phyloP scores from a whole-genome alignment of 2,113 vertebrate genomes.

The Meles meles region DNA sequence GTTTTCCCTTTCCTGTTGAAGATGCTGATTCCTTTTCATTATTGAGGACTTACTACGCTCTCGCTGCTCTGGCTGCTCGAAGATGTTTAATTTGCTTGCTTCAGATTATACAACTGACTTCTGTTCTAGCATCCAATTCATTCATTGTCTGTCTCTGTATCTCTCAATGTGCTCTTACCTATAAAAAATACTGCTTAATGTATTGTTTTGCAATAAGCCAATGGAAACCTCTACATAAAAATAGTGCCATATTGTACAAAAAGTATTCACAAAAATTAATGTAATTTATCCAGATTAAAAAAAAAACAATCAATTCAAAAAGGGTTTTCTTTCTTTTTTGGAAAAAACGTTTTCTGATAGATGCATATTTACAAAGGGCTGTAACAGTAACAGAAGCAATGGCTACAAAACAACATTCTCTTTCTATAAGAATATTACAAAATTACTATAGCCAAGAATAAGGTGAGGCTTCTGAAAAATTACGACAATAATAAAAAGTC shows the following conservation, averaged over 20 bases:
- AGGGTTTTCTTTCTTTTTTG: background rate
- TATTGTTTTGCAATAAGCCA: background rate
- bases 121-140: background rate
- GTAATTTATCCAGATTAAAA: background rate
- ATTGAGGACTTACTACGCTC: background rate
- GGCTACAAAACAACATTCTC: background rate
- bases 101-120: background rate
- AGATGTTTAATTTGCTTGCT: background rate
- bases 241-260: background rate
- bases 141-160: background rate
- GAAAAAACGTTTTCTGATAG: background rate
- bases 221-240: background rate
- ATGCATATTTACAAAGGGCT: background rate
- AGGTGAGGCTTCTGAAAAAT: background rate
- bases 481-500: background rate
- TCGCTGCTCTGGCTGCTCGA: background rate
- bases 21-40: background rate
- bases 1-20: conserved; percentile 1
- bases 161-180: background rate
- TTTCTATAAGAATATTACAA: background rate
- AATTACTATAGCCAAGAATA: background rate
- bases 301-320: background rate
- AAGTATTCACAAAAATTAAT: background rate
- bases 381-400: background rate
- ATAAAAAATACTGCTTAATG: background rate